These are phyloP conservation scores for Neopelma chrysocephalum DNA, from an alignment of 2,797 vertebrate species.

Conservation along the genomic window DNA sequence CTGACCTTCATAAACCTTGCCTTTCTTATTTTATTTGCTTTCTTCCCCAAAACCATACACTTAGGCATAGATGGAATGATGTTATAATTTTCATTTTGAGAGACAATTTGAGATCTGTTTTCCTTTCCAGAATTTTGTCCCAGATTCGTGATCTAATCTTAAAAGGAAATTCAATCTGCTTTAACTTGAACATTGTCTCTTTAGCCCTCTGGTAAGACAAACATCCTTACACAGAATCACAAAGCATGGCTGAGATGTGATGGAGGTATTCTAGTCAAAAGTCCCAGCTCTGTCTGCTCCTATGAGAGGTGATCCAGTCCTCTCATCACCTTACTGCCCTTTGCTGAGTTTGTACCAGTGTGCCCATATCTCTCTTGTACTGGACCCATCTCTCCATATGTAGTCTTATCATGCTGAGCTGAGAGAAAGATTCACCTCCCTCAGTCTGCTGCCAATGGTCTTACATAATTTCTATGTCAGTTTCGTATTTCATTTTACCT, in stretches of 20 bases:
- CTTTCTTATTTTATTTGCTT: not conserved
- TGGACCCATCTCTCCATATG: not conserved
- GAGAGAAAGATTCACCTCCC: not conserved
- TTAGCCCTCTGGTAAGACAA: not conserved
- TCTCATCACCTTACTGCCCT: not conserved
- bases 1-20: not conserved
- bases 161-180: not conserved
- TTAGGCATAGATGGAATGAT: not conserved
- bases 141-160: not conserved
- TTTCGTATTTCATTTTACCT: not conserved
- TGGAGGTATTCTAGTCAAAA: not conserved
- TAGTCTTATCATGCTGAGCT: not conserved
- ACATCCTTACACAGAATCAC: not conserved
- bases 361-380: not conserved
- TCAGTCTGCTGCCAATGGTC: not conserved
- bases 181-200: not conserved
- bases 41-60: not conserved
- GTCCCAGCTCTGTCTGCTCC: not conserved
- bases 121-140: not conserved
- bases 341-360: not conserved
- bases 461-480: not conserved
- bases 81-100: not conserved
- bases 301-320: not conserved
- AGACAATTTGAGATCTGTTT: not conserved
- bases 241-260: not conserved